Conservation (phyloP, 1,140 invertebrate genomes). For the Dendroctonus ponderosae region DNA sequence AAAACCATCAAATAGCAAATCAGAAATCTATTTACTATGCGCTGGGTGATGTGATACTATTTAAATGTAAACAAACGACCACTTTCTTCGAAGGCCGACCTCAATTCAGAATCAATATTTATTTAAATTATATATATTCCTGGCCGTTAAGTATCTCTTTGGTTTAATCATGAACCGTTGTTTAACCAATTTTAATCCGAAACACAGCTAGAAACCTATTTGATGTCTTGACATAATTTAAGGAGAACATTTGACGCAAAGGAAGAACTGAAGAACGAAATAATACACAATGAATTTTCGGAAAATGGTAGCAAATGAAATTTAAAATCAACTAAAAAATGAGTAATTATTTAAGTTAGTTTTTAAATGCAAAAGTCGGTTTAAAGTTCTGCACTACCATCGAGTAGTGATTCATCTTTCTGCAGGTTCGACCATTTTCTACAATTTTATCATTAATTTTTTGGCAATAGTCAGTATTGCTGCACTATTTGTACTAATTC, state of each 20-base stretch:
- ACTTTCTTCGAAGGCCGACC: conserved; percentile 11
- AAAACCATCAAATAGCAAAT: neutral
- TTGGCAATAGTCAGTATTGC: too few species aligned
- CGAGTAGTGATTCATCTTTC: too few species aligned
- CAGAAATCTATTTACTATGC: neutral
- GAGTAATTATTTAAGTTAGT: too few species aligned
- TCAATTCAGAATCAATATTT: conserved; percentile 14
- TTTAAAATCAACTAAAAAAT: too few species aligned
- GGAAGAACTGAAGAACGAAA: neutral
- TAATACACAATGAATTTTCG: neutral
- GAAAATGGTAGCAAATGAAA: too few species aligned
- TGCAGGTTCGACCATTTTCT: too few species aligned
- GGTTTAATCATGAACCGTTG: neutral
- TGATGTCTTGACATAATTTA: neutral
- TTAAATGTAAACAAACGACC: conserved; percentile 13
- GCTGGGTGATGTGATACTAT: neutral
- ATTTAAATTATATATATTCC: conserved; percentile 10
- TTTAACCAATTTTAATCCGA: neutral
- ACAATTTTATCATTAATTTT: too few species aligned
- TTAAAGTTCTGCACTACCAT: too few species aligned
- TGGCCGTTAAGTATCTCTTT: neutral
- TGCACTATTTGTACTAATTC: too few species aligned
- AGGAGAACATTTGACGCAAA: neutral
- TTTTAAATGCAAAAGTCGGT: too few species aligned
- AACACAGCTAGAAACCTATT: neutral